Evolutionary conservation across 2,888 invertebrate species (phyloP).

Genomic region (Brachyopa scutellaris): DNA sequence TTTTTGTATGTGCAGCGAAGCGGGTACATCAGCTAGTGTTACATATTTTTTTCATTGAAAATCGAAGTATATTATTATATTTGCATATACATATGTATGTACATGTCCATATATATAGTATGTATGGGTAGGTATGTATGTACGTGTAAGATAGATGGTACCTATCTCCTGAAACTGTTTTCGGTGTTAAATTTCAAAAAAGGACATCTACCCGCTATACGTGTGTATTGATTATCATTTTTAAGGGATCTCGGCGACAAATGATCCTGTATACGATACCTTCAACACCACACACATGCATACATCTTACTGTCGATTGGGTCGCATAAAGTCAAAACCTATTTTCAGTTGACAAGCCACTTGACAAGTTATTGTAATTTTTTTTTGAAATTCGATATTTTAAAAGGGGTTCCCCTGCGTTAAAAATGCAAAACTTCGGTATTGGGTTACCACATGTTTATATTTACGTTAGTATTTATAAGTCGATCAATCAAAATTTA

Average conservation of each 20-base stretch:
- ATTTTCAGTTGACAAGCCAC: conserved; percentile 24
- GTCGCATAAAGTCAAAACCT: conserved; percentile 22
- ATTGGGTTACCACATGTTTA: conserved; percentile 7
- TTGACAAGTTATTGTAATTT: conserved; percentile 32
- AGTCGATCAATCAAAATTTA: conserved; percentile 51
- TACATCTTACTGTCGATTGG: background rate
- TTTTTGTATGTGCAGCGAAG: too few species aligned
- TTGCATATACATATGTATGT: too few species aligned
- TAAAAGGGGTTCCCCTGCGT: conserved; percentile 37
- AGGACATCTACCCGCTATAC: conserved; percentile 1
- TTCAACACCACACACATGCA: too few species aligned
- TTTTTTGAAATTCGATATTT: conserved; percentile 41
- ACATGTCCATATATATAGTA: too few species aligned
- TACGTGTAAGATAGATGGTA: too few species aligned
- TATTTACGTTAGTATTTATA: conserved; percentile 36
- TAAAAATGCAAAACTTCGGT: conserved; percentile 22
- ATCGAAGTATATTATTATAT: too few species aligned
- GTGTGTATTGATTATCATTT: conserved; percentile 7
- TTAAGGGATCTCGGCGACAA: background rate
- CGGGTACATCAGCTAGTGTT: too few species aligned
- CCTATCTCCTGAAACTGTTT: too few species aligned
- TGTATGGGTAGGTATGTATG: too few species aligned
- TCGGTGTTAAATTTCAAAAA: conserved; percentile 24
- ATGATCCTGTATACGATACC: too few species aligned
- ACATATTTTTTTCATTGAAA: too few species aligned